Percentiles rank a stretch among this genome's conserved stretches.
These are phyloP conservation scores for Perdita meconis DNA, from an alignment of 2,888 invertebrate species.

Conservation along the genomic window DNA sequence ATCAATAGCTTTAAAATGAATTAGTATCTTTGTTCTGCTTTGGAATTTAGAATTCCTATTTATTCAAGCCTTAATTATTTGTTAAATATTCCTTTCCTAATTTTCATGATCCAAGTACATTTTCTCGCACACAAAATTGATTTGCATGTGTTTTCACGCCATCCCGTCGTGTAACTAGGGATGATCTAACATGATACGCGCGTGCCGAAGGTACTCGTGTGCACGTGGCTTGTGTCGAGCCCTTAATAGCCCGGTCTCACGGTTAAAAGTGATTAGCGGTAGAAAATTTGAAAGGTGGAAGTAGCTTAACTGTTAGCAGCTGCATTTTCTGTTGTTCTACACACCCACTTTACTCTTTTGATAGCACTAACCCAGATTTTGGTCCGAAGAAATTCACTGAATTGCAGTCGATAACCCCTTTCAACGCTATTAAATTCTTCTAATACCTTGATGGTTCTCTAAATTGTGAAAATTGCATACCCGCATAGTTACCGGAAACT, in stretches of 20 bases:
- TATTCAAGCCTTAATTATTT: too few species aligned
- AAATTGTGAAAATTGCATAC: background rate
- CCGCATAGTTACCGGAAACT: background rate
- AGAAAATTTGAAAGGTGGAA: slow-evolving; percentile 48
- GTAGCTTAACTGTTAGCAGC: slow-evolving; percentile 50
- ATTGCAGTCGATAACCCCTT: slow-evolving; percentile 42
- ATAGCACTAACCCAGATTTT: slow-evolving; percentile 70
- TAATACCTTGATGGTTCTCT: background rate
- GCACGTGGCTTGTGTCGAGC: slow-evolving; percentile 55
- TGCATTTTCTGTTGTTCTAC: slow-evolving; percentile 54
- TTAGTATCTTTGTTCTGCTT: too few species aligned
- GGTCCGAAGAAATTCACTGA: slow-evolving; percentile 15
- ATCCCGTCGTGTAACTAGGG: slow-evolving; percentile 30
- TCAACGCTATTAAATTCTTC: slow-evolving; percentile 25
- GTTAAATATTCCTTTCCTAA: too few species aligned
- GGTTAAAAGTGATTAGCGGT: slow-evolving; percentile 56
- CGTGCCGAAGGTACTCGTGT: slow-evolving; percentile 40
- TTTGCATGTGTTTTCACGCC: slow-evolving; percentile 3
- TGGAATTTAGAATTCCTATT: too few species aligned
- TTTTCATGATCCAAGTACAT: too few species aligned
- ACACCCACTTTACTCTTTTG: slow-evolving; percentile 52
- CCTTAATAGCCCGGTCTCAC: slow-evolving; percentile 56
- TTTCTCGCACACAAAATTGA: background rate
- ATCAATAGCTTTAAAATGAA: too few species aligned
- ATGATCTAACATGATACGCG: slow-evolving; percentile 34